These are phyloP conservation scores for Yasuhikotakia modesta DNA, from an alignment of 2,797 vertebrate species.

Conservation along the genomic window DNA sequence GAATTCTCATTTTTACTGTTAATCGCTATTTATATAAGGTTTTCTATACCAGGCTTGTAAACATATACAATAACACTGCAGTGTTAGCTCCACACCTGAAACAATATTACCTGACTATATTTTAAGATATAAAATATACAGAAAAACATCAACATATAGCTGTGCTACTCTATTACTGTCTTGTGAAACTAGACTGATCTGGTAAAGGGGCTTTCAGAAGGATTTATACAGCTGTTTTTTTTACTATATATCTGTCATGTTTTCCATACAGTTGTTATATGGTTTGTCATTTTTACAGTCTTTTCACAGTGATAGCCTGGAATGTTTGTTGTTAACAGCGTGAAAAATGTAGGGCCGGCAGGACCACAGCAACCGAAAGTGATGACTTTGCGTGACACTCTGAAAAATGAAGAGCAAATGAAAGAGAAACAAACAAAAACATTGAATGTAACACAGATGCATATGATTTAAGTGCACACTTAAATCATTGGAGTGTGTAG, in stretches of 20 bases:
- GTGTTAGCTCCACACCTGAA: neutral
- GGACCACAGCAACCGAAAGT: conserved; percentile 92
- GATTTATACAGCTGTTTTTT: neutral
- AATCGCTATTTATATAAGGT: neutral
- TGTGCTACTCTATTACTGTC: too few relatives aligned
- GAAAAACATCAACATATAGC: too few relatives aligned
- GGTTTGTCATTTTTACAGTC: conserved; percentile 72
- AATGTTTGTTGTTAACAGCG: conserved; percentile 92
- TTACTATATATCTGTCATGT: too few relatives aligned
- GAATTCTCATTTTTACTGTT: neutral
- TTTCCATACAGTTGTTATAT: neutral
- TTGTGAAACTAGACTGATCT: too few relatives aligned
- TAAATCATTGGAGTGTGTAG: neutral
- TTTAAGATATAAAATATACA: neutral
- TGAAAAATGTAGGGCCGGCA: conserved; percentile 88
- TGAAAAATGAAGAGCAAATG: conserved; percentile 57
- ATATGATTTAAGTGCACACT: neutral
- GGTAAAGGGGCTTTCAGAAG: neutral
- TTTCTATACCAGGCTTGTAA: neutral
- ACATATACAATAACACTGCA: neutral
- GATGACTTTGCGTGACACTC: conserved; percentile 90
- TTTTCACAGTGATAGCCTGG: conserved; percentile 71
- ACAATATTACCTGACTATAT: neutral
- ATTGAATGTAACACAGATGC: neutral
- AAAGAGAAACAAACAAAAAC: neutral